Conservation (phyloP, 2,797 vertebrate species). For the Pygocentrus nattereri region DNA sequence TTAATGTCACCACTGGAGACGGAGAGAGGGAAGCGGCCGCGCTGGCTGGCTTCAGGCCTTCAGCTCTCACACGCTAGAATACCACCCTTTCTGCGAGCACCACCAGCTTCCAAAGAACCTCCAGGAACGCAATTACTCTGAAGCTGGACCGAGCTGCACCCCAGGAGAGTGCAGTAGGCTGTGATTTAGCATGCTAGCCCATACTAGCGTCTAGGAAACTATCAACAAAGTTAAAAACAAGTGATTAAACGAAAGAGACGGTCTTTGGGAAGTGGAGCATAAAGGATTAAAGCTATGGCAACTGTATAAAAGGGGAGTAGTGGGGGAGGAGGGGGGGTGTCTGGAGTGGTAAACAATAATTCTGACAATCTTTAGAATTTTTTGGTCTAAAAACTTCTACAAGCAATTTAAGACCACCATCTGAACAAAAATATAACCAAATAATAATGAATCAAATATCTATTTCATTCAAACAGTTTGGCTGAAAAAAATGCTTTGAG, state of each 20-base stretch:
- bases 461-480: too few species aligned
- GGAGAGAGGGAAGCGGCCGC: conserved; percentile 29
- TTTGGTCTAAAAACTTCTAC: too few species aligned
- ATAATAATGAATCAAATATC: too few species aligned
- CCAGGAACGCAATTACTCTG: conserved; percentile 29
- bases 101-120: conserved; percentile 12
- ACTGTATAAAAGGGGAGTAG: not conserved
- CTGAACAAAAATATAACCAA: too few species aligned
- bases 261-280: not conserved
- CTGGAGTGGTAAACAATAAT: too few species aligned
- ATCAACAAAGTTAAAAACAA: conserved; percentile 30
- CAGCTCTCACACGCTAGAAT: conserved; percentile 36
- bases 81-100: conserved; percentile 20
- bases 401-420: too few species aligned
- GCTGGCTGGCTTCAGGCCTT: conserved; percentile 23
- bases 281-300: not conserved
- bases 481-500: too few species aligned
- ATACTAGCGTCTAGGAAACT: conserved; percentile 17
- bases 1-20: conserved; percentile 41
- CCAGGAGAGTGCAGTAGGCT: conserved; percentile 10
- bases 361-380: too few species aligned
- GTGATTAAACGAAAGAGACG: not conserved
- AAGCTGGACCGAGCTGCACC: not conserved
- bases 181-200: conserved; percentile 27
- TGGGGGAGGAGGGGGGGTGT: too few species aligned